phyloP scores from a whole-genome alignment of 2,797 vertebrate species.

The Sphenodon punctatus region DNA sequence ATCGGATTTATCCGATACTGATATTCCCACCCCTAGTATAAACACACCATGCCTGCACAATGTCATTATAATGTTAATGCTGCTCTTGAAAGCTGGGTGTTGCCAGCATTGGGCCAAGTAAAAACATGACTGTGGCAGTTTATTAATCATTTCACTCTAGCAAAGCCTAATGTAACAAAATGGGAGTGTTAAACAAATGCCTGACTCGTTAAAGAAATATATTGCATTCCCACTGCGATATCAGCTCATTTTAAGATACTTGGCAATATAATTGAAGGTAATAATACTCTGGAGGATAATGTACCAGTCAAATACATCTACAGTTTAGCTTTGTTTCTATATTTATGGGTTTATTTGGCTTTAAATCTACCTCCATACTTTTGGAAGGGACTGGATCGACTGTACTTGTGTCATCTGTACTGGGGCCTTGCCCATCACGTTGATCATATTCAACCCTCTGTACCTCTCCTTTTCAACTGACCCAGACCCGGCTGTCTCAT shows the following conservation, averaged over 20 bases:
- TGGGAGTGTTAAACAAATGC: constrained; percentile 13
- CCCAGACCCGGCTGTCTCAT: no score
- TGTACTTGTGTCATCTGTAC: constrained; percentile 3
- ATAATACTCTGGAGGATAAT: constrained; percentile 14
- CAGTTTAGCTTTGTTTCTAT: not conserved
- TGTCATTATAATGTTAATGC: constrained; percentile 18
- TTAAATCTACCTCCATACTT: not conserved
- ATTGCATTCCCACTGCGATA: not conserved
- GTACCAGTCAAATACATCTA: not conserved
- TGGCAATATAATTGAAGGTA: not conserved
- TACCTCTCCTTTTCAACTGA: no score
- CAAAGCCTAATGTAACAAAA: constrained; percentile 20
- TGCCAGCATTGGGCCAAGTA: constrained; percentile 20
- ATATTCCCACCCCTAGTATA: no score
- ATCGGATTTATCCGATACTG: no score
- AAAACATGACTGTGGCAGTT: constrained; percentile 33
- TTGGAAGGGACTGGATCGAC: constrained; percentile 30
- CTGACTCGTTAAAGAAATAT: constrained; percentile 16
- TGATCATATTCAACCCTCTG: fast-evolving
- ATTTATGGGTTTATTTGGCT: not conserved
- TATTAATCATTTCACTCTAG: constrained; percentile 29
- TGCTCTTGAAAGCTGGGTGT: not conserved
- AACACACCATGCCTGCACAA: constrained; percentile 3
- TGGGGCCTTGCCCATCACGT: not conserved
- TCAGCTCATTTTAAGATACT: not conserved